Percentiles rank a stretch among this genome's conserved stretches.
Conservation (phyloP, 2,797 vertebrate genomes). For the Betta splendens region DNA sequence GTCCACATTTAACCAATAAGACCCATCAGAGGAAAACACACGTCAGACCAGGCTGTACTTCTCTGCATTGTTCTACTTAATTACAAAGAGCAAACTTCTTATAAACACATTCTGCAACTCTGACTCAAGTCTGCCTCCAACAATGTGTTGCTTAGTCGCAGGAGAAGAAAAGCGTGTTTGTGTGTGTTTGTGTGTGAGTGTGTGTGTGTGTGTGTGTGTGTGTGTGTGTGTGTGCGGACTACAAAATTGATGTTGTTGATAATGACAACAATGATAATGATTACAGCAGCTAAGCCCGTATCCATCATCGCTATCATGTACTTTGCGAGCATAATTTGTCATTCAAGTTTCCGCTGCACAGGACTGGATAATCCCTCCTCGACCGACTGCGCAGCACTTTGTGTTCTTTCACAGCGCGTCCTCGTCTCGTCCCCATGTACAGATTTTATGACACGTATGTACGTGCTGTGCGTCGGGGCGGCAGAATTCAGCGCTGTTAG, state of each 20-base stretch:
- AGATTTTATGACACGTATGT: neutral
- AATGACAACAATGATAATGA: conserved; percentile 63
- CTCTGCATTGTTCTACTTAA: conserved; percentile 50
- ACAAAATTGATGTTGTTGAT: conserved; percentile 64
- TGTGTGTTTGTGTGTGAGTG: no score
- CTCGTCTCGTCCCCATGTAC: neutral
- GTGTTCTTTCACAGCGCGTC: conserved; percentile 4
- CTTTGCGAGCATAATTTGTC: conserved; percentile 51
- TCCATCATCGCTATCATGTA: conserved; percentile 58
- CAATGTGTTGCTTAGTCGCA: conserved; percentile 51
- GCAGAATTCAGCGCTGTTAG: neutral
- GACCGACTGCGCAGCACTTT: conserved; percentile 1
- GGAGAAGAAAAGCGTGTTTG: conserved; percentile 29
- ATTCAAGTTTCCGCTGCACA: conserved; percentile 38
- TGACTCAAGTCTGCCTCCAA: conserved; percentile 27
- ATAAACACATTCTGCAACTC: conserved; percentile 44
- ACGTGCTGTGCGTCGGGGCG: neutral
- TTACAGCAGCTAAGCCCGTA: conserved; percentile 46
- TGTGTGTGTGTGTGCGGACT: conserved; percentile 21
- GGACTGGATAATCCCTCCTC: conserved; percentile 5
- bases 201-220: conserved; percentile 11
- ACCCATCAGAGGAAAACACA: no score
- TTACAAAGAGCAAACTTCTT: conserved; percentile 62
- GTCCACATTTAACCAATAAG: no score
- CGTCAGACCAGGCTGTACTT: conserved; percentile 28